phyloP scores from a whole-genome alignment of 1,140 invertebrate genomes.

The Drosophila persimilis region DNA sequence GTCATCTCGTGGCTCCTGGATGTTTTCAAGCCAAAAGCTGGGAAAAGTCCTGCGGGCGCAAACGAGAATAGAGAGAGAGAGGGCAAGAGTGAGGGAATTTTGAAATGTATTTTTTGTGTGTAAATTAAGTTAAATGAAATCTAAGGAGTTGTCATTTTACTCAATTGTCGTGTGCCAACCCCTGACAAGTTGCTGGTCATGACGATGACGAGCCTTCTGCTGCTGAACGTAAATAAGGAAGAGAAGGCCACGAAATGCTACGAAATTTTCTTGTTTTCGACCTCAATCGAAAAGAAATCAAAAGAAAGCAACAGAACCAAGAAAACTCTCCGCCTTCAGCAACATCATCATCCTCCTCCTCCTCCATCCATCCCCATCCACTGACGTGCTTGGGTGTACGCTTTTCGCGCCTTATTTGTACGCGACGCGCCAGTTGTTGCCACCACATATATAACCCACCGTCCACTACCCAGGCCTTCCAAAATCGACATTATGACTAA shows the following conservation, averaged over 20 bases:
- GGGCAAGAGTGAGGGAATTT: conserved; percentile 32
- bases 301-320: conserved; percentile 57
- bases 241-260: conserved; percentile 11
- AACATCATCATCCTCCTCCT: not conserved
- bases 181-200: conserved; percentile 24
- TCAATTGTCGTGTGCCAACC: conserved; percentile 26
- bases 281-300: conserved; percentile 38
- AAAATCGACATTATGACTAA: conserved; percentile 57
- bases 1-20: conserved; percentile 37
- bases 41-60: conserved; percentile 12
- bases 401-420: conserved; percentile 78
- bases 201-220: not conserved
- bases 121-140: conserved; percentile 8
- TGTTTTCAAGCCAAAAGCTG: conserved; percentile 55
- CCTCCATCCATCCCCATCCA: not conserved
- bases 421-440: conserved; percentile 40
- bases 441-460: conserved; percentile 23
- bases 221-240: conserved; percentile 43
- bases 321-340: conserved; percentile 14
- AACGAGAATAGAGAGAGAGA: conserved; percentile 3
- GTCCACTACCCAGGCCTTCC: conserved; percentile 21
- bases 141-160: conserved; percentile 8
- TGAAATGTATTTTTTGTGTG: not conserved
- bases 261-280: conserved; percentile 53
- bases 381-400: conserved; percentile 37